Conservation (phyloP, 2,797 vertebrate genomes). For the Distichodus sexfasciatus region DNA sequence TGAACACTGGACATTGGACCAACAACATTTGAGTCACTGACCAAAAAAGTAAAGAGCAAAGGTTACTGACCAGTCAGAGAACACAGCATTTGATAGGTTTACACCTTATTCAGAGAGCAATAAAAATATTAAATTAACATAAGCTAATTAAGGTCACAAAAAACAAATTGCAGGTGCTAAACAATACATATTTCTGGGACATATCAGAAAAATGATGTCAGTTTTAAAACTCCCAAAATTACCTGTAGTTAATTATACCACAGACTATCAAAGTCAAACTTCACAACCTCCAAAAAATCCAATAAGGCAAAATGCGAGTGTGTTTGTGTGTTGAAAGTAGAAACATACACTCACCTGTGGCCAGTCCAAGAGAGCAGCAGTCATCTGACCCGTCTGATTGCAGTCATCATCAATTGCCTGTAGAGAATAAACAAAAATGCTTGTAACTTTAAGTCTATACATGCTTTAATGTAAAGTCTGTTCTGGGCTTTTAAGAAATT, state of each 20-base stretch:
- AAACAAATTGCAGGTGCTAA: too few relatives aligned
- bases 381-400: constrained; percentile 94
- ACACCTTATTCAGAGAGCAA: not conserved
- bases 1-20: too few relatives aligned
- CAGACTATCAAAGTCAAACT: too few relatives aligned
- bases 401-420: constrained; percentile 94
- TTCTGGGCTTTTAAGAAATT: not conserved
- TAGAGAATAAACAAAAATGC: not conserved
- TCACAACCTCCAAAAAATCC: too few relatives aligned
- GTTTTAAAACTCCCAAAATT: too few relatives aligned
- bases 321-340: too few relatives aligned
- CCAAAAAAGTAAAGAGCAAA: not conserved
- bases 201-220: too few relatives aligned
- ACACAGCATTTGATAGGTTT: not conserved
- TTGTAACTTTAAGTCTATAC: not conserved
- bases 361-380: constrained; percentile 88
- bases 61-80: not conserved
- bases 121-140: not conserved
- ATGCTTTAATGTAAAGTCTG: not conserved
- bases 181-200: too few relatives aligned
- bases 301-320: too few relatives aligned
- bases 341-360: constrained; percentile 77
- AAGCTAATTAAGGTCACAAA: not conserved
- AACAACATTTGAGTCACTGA: not conserved
- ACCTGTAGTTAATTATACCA: too few relatives aligned